These are phyloP conservation scores for Nowickia ferox DNA, from an alignment of 2,888 invertebrate species.

Conservation along the genomic window DNA sequence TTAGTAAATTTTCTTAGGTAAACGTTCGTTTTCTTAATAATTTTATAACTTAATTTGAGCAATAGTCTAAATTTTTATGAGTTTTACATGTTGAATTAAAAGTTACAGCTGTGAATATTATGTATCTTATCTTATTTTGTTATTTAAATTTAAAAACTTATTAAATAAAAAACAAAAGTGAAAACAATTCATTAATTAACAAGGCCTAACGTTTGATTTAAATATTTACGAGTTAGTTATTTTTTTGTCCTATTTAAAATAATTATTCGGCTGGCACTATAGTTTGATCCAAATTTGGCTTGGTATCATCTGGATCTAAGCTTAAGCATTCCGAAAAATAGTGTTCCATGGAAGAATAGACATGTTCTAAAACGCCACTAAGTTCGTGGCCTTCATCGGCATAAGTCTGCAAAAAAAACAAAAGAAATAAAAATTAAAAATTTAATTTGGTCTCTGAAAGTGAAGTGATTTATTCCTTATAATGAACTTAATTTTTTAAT, in stretches of 20 bases:
- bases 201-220: constrained; percentile 67
- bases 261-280: constrained; percentile 80
- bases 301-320: constrained; percentile 90
- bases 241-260: constrained; percentile 8
- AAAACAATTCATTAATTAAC: constrained; percentile 27
- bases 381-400: constrained; percentile 95
- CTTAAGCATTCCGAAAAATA: constrained; percentile 95
- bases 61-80: constrained; percentile 32
- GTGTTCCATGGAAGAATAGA: constrained; percentile 96
- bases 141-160: constrained; percentile 28
- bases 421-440: constrained; percentile 9
- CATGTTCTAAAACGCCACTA: constrained; percentile 93
- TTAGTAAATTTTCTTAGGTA: constrained; percentile 1
- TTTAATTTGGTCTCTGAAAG: too few species aligned
- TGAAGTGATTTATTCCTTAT: too few species aligned
- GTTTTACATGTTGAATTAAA: constrained; percentile 12
- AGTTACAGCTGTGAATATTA: constrained; percentile 19
- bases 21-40: constrained; percentile 3
- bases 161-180: constrained; percentile 13
- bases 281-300: constrained; percentile 84
- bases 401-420: constrained; percentile 88
- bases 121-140: constrained; percentile 10
- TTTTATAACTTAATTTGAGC: constrained; percentile 52
- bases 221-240: constrained; percentile 26
- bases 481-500: too few species aligned